phyloP scores from a whole-genome alignment of 2,113 vertebrate genomes.

The Sakesphorus luctuosus region DNA sequence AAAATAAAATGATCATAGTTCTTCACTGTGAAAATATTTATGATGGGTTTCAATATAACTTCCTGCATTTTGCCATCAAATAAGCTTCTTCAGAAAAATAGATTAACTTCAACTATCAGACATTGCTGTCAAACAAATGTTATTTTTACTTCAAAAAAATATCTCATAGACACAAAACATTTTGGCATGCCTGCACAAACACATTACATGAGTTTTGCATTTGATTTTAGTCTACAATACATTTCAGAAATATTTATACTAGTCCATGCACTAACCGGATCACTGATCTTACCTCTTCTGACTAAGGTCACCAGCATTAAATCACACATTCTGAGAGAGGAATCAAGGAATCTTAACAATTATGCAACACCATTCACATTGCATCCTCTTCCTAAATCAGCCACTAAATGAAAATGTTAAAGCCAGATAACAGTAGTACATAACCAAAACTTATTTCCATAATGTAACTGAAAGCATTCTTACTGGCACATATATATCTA shows the following conservation, averaged over 20 bases:
- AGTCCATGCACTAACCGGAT: neutral
- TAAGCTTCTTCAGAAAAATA: neutral
- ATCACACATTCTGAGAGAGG: neutral
- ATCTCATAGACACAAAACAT: neutral
- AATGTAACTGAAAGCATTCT: neutral
- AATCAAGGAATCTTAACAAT: neutral
- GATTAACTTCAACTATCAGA: neutral
- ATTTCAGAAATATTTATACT: neutral
- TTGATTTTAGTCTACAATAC: neutral
- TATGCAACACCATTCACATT: neutral
- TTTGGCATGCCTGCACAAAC: neutral
- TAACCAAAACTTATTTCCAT: neutral
- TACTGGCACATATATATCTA: neutral
- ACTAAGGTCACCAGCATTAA: neutral
- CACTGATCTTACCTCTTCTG: neutral
- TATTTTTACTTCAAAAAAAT: neutral
- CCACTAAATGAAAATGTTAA: neutral
- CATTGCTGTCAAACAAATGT: neutral
- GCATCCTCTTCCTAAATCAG: neutral
- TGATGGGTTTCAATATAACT: neutral
- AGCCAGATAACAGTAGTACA: neutral
- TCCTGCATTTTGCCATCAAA: neutral
- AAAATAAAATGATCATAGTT: fast-evolving
- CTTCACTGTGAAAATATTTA: neutral
- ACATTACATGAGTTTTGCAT: neutral